Evolutionary conservation across 2,888 invertebrate genomes (phyloP).

Genomic region (Ectemnius lituratus): DNA sequence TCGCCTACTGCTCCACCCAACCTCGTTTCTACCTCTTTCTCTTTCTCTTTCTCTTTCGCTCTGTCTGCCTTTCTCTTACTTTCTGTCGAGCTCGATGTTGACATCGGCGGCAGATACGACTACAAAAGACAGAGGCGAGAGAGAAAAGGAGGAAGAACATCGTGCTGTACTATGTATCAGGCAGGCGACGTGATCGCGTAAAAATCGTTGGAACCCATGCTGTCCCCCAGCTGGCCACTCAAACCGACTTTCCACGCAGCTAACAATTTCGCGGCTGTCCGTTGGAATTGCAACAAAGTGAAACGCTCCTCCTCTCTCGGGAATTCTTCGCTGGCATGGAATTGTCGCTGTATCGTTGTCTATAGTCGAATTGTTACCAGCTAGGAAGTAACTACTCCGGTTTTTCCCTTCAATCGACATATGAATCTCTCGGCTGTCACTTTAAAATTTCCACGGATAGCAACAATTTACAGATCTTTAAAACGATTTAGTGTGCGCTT

Average conservation of each 20-base stretch:
- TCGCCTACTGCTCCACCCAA: not conserved
- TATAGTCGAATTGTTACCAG: no score
- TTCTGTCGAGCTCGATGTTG: not conserved
- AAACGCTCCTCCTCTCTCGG: not conserved
- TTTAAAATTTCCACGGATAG: no score
- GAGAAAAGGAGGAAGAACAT: not conserved
- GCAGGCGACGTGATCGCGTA: not conserved
- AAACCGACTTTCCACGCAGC: not conserved
- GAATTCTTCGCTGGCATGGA: not conserved
- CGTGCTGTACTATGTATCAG: not conserved
- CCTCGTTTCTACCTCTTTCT: not conserved
- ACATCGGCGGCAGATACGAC: not conserved
- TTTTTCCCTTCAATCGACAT: no score
- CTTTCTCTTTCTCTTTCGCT: not conserved
- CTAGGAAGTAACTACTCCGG: no score
- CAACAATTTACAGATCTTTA: no score
- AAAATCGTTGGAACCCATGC: not conserved
- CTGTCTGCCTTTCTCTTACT: not conserved
- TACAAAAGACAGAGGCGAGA: not conserved
- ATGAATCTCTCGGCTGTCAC: no score
- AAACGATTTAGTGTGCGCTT: no score
- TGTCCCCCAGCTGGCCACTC: not conserved
- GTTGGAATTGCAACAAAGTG: not conserved
- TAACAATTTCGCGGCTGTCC: slow-evolving; percentile 7
- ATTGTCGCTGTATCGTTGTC: no score